These are phyloP conservation scores for Hiodon tergisus DNA, from an alignment of 2,113 vertebrate genomes.

Conservation along the genomic window DNA sequence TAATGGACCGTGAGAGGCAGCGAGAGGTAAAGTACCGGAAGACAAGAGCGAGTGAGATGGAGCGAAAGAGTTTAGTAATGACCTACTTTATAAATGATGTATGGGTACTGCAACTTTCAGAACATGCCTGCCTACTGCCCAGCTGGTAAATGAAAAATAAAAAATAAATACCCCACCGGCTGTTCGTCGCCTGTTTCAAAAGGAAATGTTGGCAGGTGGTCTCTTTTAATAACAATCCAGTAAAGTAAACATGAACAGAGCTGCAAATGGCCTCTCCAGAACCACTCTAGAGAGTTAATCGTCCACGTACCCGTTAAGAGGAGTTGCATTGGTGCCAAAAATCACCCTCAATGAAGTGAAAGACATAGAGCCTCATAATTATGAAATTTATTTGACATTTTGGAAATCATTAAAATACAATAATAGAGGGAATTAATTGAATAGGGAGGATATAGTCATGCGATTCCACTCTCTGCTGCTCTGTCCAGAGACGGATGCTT, in stretches of 20 bases:
- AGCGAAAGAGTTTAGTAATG: conserved; percentile 2
- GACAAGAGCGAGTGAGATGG: neutral
- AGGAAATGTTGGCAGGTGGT: conserved; percentile 5
- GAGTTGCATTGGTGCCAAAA: neutral
- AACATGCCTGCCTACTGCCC: neutral
- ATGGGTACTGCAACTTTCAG: neutral
- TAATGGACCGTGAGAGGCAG: conserved; percentile 19
- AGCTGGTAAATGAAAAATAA: neutral
- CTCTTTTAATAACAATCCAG: neutral
- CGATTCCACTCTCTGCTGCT: no score
- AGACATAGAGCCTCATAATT: neutral
- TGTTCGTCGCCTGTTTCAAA: neutral
- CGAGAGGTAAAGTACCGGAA: neutral
- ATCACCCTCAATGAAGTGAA: neutral
- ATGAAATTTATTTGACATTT: neutral
- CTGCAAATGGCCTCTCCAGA: no score
- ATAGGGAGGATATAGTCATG: no score
- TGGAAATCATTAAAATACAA: no score
- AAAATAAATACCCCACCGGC: conserved; percentile 5
- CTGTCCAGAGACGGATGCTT: no score
- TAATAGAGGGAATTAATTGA: no score
- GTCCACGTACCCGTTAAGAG: neutral
- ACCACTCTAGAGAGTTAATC: no score
- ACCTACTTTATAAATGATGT: conserved; percentile 10
- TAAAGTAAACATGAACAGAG: no score